Base-by-base conservation (phyloP, 1,140 invertebrate genomes). In the Formica selysi region DNA sequence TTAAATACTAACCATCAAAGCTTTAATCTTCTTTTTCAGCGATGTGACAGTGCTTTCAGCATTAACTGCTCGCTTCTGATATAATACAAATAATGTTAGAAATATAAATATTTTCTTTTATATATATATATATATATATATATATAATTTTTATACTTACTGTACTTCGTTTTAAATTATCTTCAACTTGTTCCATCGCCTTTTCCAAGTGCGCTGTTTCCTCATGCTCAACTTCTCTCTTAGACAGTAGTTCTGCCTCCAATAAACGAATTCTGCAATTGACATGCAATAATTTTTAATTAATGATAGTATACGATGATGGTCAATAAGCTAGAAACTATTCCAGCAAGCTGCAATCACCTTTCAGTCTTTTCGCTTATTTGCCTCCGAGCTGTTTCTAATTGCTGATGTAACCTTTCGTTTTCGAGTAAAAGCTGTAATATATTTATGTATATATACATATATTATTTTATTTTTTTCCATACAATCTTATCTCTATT, bases 21-120 rank as follows among this genome's bases (percentile, higher is more conserved):
- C 91, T 90, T 96, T 95, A 44, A 97, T 95, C 93, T 97, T 96
- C 86, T 96, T 96, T 86, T 96, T 96, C 76, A 96, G 94, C 85
- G 95, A 95, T 10, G 92, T 92, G 22, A 96, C 95, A 85, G 93
- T 95, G 91, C 87, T 96, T 93, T 97, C 96, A 7, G 96, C 96
- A 71, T 93, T 94, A 3, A 95, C 93, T 19, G 96, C 95, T 89
- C 96, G 94, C 93, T 94, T 96, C 96, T 96, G 48, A 71, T 44
- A 95, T 95, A 70, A 74, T 51, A 87, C 54, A 90, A 87, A 86
- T 81, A 85, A 19, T 64, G 29, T 70, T 26, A 38, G 4, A 51
- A 16, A 51, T 1, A 51, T 1, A 51, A 51, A 51, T 51, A 5
- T 51, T 51, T 19, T 51, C 0, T 51, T 51, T 5, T 19, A 16